phyloP scores from a whole-genome alignment of 2,797 vertebrate species.

The Rhyacichthys aspro region DNA sequence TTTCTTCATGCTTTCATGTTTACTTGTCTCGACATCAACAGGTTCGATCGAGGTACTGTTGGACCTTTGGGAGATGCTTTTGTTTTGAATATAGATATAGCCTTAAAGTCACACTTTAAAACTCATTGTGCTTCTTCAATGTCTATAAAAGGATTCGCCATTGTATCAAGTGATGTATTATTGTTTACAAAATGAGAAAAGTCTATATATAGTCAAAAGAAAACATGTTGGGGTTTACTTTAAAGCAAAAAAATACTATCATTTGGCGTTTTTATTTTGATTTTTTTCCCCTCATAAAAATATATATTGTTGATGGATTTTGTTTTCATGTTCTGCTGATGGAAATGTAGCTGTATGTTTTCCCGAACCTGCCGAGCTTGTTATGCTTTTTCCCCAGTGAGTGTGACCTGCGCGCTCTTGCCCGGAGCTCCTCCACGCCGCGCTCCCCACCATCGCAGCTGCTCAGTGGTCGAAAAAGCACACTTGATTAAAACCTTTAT shows the following conservation, averaged over 20 bases:
- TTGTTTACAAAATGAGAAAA: slow-evolving; percentile 66
- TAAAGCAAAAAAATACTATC: slow-evolving; percentile 48
- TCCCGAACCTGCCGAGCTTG: slow-evolving; percentile 36
- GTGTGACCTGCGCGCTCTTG: slow-evolving; percentile 37
- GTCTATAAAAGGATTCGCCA: slow-evolving; percentile 57
- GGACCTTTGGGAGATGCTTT: slow-evolving; percentile 31
- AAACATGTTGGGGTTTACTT: slow-evolving; percentile 56
- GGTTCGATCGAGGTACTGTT: slow-evolving; percentile 15
- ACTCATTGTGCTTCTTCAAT: slow-evolving; percentile 56
- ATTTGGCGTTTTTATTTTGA: slow-evolving; percentile 46
- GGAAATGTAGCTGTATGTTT: slow-evolving; percentile 30
- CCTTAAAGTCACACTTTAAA: slow-evolving; percentile 52
- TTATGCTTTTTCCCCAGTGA: slow-evolving; percentile 32
- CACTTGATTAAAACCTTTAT: slow-evolving; percentile 58
- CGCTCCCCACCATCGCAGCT: slow-evolving; percentile 4
- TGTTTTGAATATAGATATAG: slow-evolving; percentile 38
- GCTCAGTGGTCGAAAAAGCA: slow-evolving; percentile 28
- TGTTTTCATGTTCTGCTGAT: slow-evolving; percentile 72
- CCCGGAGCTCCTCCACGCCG: slow-evolving; percentile 54
- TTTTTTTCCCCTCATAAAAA: slow-evolving; percentile 23
- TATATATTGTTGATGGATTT: slow-evolving; percentile 48
- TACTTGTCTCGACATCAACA: slow-evolving; percentile 11
- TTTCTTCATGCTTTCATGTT: slow-evolving; percentile 15
- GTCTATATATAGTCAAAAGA: slow-evolving; percentile 66
- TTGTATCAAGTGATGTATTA: slow-evolving; percentile 70